These are phyloP conservation scores for Adelges cooleyi DNA, from an alignment of 1,140 invertebrate genomes.

Conservation along the genomic window DNA sequence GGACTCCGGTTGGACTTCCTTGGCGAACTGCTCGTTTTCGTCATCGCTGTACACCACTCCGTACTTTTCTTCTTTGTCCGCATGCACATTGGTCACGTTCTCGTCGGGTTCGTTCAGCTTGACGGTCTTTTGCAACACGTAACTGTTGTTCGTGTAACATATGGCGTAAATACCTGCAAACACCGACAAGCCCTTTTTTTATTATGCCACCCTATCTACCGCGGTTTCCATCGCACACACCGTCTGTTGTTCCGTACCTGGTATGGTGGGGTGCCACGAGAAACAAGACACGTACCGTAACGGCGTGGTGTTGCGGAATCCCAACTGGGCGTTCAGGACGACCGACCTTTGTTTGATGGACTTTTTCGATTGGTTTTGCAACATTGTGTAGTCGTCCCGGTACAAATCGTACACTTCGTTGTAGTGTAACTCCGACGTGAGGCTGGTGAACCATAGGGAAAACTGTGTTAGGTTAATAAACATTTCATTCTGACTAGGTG, in stretches of 20 bases:
- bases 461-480: too few species aligned
- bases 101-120: background rate
- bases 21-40: background rate
- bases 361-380: background rate
- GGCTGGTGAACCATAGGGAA: background rate
- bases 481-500: too few species aligned
- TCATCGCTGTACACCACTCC: background rate
- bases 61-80: background rate
- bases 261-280: slow-evolving; percentile 10
- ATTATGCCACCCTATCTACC: too few species aligned
- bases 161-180: background rate
- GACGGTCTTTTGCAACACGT: background rate
- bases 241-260: too few species aligned
- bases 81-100: background rate
- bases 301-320: background rate
- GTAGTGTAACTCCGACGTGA: background rate
- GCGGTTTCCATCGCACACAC: too few species aligned
- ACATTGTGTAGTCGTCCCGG: background rate
- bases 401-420: slow-evolving; percentile 8
- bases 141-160: background rate
- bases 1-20: background rate
- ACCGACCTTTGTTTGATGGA: background rate
- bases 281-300: background rate
- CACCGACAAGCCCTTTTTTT: background rate
- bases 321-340: background rate